Base-by-base conservation (phyloP, 2,888 invertebrate species). In the Drosophila yooni region DNA sequence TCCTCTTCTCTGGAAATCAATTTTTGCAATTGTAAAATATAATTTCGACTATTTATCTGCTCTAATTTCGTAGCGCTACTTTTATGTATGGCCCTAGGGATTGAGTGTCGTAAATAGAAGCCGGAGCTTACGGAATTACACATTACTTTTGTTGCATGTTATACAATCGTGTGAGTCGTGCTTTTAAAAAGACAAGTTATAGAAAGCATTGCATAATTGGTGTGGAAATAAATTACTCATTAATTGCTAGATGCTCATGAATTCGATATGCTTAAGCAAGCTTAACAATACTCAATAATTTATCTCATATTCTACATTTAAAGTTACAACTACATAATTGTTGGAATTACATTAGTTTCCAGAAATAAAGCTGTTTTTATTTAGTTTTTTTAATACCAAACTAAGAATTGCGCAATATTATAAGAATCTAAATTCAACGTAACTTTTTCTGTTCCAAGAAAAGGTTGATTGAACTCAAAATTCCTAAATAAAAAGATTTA, bases 31-130 rank as follows among this genome's bases (percentile, higher is more conserved):
- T 75, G 62, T 71, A 48, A 61, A 68, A 81, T 71, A 62, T 50
- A 70, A 71, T 65, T 71, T 89, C 58, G 60, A 64, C 74, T 80
- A 77, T 82, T 87, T 87, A 82, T 82, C 56, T 84, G 89, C 89
- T 84, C 84, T 70, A 87, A 87, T 89, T 85, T 84, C 57, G 56
- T 70, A 66, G 66, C 25, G 29, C 50, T 75, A 43, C 56, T 48
- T 56, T 57, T 63, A 64, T 50, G 36, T 79, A 88, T 73, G 52
- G 66, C 63, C 59, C 31, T 38, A 21, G 53, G 67, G 46, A 46
- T 8, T 31, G 36, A 29, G 27, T 68, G 46, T 65, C 66, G 68
- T 38, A 46, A 79, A 57, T 68, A 69, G 81, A 54, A 69, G 73
- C 48, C 67, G 58, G 52, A 64, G 75, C 66, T 76, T 64, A 64